Conservation (phyloP, 2,888 invertebrate genomes). For the Mesorhabditis sp. region DNA sequence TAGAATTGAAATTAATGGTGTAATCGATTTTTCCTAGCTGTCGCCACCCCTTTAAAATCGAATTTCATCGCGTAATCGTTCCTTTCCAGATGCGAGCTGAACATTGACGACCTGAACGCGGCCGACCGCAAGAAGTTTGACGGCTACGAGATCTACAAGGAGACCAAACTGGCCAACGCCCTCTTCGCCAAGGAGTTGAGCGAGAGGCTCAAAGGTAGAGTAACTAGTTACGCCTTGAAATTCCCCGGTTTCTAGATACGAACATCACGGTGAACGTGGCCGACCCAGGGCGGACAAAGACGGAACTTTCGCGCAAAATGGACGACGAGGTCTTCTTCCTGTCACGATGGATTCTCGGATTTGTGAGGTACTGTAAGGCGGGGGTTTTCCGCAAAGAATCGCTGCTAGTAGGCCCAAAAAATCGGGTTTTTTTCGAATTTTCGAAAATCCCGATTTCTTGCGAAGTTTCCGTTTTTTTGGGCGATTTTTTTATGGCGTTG, state of each 20-base stretch:
- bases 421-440: too few species aligned
- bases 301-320: slow-evolving; percentile 42
- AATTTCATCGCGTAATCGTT: neutral
- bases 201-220: slow-evolving; percentile 41
- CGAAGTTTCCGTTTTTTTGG: too few species aligned
- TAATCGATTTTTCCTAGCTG: too few species aligned
- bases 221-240: neutral
- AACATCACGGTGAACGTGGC: slow-evolving; percentile 48
- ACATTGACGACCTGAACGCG: slow-evolving; percentile 46
- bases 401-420: too few species aligned
- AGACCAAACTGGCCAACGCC: slow-evolving; percentile 49
- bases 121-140: slow-evolving; percentile 45
- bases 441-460: too few species aligned
- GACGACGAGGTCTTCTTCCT: slow-evolving; percentile 50
- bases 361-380: slow-evolving; percentile 48
- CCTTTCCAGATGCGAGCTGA: slow-evolving; percentile 31
- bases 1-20: neutral
- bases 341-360: slow-evolving; percentile 44
- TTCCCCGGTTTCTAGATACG: slow-evolving; percentile 27
- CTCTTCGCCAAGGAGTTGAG: slow-evolving; percentile 52
- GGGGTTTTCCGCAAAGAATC: neutral
- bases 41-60: neutral
- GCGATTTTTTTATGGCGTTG: too few species aligned
- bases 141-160: slow-evolving; percentile 52
- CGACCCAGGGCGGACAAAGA: slow-evolving; percentile 52